Conservation (phyloP, 2,113 vertebrate genomes). For the Coptodon bakossiorum region DNA sequence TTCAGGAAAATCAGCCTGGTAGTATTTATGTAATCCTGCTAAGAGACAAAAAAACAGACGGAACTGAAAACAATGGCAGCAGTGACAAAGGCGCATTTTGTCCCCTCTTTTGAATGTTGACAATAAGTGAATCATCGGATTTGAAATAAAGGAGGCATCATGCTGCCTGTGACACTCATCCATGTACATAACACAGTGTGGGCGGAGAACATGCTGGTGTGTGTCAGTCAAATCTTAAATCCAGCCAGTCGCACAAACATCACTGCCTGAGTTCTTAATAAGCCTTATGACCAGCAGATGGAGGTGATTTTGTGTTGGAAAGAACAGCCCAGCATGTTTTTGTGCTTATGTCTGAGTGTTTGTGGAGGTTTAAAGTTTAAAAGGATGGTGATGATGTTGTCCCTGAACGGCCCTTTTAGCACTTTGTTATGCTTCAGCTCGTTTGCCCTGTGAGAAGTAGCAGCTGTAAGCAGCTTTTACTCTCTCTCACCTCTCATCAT, state of each 20-base stretch:
- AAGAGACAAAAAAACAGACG: not conserved
- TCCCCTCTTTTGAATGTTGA: not conserved
- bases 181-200: not conserved
- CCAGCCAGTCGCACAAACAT: not conserved
- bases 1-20: not conserved
- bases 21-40: not conserved
- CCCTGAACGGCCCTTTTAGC: constrained; percentile 9
- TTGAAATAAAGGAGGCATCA: not conserved
- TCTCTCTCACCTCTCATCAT: constrained; percentile 15
- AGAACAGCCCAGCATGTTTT: constrained; percentile 3
- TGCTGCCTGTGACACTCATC: not conserved
- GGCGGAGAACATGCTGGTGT: not conserved
- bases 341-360: constrained; percentile 11
- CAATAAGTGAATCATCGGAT: not conserved
- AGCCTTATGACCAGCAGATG: constrained; percentile 15
- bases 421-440: constrained; percentile 15
- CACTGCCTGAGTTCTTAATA: not conserved
- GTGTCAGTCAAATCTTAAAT: not conserved
- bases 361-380: constrained; percentile 6
- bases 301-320: not conserved
- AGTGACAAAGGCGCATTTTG: not conserved
- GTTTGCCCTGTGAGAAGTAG: constrained; percentile 3
- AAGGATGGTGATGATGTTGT: constrained; percentile 19
- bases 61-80: not conserved
- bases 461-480: constrained; percentile 41